phyloP scores from a whole-genome alignment of 2,113 vertebrate species.

The Mionectes macconnelli region DNA sequence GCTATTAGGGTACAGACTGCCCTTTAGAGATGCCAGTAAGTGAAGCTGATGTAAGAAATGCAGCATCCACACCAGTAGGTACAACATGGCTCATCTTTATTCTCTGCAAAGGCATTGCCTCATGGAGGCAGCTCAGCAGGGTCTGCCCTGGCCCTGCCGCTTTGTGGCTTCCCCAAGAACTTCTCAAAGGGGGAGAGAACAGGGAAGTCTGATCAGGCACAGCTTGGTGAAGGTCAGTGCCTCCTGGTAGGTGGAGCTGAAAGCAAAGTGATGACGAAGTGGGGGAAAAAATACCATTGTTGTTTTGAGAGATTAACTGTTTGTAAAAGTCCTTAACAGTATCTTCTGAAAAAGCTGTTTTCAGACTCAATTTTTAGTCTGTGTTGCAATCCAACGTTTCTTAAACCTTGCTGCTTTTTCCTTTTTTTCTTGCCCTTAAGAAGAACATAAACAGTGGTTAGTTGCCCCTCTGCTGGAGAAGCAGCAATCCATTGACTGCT shows the following conservation, averaged over 20 bases:
- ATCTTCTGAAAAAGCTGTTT: not conserved
- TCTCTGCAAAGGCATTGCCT: not conserved
- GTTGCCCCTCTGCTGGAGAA: not conserved
- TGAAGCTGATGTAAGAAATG: not conserved
- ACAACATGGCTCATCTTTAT: not conserved
- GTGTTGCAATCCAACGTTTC: conserved; percentile 78
- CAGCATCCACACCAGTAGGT: not conserved
- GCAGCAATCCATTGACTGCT: not conserved
- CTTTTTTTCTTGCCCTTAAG: conserved; percentile 78
- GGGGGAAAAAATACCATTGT: rapidly evolving
- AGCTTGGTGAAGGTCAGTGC: not conserved
- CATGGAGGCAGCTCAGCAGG: not conserved
- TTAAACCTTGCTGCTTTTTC: conserved; percentile 80
- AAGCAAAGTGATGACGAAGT: rapidly evolving
- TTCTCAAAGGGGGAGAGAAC: not conserved
- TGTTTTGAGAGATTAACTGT: not conserved
- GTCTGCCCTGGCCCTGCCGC: not conserved
- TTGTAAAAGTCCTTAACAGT: not conserved
- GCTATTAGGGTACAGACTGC: not conserved
- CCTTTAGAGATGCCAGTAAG: not conserved
- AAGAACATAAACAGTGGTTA: not conserved
- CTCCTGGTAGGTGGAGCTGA: not conserved
- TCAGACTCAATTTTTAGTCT: conserved; percentile 26
- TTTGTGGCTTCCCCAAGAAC: not conserved
- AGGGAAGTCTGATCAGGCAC: rapidly evolving